Base-by-base conservation (phyloP, 2,113 vertebrate species). In the Genyomyrus donnyi region DNA sequence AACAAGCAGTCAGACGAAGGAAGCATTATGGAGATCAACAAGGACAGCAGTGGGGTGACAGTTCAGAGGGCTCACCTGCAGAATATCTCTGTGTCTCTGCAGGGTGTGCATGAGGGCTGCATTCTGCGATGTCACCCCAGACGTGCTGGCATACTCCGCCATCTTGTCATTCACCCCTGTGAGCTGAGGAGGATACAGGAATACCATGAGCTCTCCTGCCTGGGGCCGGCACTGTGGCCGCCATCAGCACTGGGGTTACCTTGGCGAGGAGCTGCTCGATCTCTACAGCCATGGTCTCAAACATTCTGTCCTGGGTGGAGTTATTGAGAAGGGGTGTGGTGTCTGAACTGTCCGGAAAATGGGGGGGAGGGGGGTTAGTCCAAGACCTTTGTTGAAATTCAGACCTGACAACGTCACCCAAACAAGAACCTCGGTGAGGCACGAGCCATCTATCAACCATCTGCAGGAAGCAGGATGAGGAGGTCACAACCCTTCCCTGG, bases 201-300 rank as follows among this genome's bases (percentile, higher is more conserved):
- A 19, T 13, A 27, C 21, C 77, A 0, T 48, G 15, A 84, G 48
- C 9, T 9, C 39, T 42, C 31, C 4, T 24, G 17, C 27, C 13
- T 10, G 50, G 49, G 27, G 10, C 52, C 11, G 13, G 5, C 49
- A 17, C 50, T 24, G 86, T 6, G 13, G 15, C 24, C 50, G n/a
- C 42, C 19, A 48, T 85, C 42, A 27, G 21, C 70, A 3, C 49
- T 0, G 50, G 0, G 92, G 93, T 96, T 94, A 99, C 98, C 96
- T 98, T 99, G 83, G 97, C 97, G 93, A 99, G 94, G 42, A 99
- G 97, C 39, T 99, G 98, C 90, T 99, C 98, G 90, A 99, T 98
- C 94, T 99, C 98, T 92, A 99, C 98, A 17, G 98, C 98, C 98
- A 99, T 99, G 49, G 98, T 98, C 93, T 99, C 98, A 95, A 99